These are phyloP conservation scores for Tipula vernalis DNA, from an alignment of 2,888 invertebrate species.

Conservation along the genomic window DNA sequence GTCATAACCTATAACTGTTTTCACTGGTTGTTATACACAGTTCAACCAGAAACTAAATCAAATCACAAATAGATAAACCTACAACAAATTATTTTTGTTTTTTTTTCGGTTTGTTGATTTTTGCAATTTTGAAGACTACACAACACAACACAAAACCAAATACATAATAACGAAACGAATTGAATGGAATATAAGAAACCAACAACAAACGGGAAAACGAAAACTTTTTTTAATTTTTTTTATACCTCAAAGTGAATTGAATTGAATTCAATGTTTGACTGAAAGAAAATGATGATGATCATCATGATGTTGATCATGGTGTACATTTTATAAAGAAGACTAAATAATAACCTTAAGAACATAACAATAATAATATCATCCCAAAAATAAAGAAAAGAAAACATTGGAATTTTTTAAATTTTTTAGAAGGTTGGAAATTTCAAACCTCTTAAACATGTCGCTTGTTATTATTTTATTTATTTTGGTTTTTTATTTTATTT, in stretches of 20 bases:
- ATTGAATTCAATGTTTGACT: background rate
- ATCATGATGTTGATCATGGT: background rate
- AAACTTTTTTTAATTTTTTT: background rate
- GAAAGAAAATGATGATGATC: background rate
- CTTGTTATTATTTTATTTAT: background rate
- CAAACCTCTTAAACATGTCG: constrained; percentile 8
- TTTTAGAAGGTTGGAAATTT: constrained; percentile 10
- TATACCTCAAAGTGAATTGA: background rate
- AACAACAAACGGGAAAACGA: background rate
- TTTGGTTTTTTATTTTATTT: background rate
- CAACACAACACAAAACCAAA: background rate
- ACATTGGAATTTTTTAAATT: constrained; percentile 7
- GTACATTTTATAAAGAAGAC: background rate
- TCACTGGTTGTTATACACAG: background rate
- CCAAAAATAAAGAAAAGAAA: constrained; percentile 6
- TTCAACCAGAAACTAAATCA: background rate
- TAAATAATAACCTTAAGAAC: background rate
- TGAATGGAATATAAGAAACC: background rate
- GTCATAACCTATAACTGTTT: background rate
- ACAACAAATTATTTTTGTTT: background rate
- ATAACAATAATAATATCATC: background rate
- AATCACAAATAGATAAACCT: background rate
- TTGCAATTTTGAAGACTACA: background rate
- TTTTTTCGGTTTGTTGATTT: background rate
- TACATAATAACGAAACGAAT: background rate